Base-by-base conservation (phyloP, 2,888 invertebrate genomes). In the Chironomus tentans region DNA sequence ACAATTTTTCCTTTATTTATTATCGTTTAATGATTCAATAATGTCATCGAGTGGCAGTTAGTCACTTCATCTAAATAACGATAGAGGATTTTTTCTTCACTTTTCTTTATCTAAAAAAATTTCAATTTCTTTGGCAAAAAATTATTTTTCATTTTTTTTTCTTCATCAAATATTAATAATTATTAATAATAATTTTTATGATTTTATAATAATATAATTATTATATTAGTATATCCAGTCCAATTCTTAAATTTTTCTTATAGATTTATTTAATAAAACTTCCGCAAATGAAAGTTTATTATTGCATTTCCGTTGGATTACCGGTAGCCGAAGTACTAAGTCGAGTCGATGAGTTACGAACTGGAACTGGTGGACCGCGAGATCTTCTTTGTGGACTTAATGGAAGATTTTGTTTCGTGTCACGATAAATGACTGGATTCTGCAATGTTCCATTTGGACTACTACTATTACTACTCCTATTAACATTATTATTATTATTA, bases 401-500 rank as follows among this genome's bases (percentile, higher is more conserved):
- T 46, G 74, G 68, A 65, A 68, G 65, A 68, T 22, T 74, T 46
- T 74, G 46, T n/a, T 65, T 18, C 5, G n/a, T 18, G 56, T 74
- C 70, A 21, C 70, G 76, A 18, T 21, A 24, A 28, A 76, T 50
- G 22, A 76, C 70, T n/a, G 77, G 72, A 47, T 38, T 68, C n/a
- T 47, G 76, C 6, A 56, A 69, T 72, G 28, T 48, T 72, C 68
- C 47, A 70, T 21, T 65, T 69, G n/a, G 62, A 46, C 62, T 62
- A 18, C 7, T 18, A 15, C 50, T 61, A 56, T 24, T 48, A 48
- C 50, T 74, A 81, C 82, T 4, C 84, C 83, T 2, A 84, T 84
- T 78, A 18, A 3, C n/a, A 38, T 84, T 78, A 18, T 1, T 38
- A 10, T 22, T 38, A 10, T 28, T 68, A 24, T n/a, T 68, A 24